Percentiles rank a stretch among this genome's conserved stretches.
phyloP scores from a whole-genome alignment of 2,113 vertebrate genomes.

The Acrocephalus kingi region DNA sequence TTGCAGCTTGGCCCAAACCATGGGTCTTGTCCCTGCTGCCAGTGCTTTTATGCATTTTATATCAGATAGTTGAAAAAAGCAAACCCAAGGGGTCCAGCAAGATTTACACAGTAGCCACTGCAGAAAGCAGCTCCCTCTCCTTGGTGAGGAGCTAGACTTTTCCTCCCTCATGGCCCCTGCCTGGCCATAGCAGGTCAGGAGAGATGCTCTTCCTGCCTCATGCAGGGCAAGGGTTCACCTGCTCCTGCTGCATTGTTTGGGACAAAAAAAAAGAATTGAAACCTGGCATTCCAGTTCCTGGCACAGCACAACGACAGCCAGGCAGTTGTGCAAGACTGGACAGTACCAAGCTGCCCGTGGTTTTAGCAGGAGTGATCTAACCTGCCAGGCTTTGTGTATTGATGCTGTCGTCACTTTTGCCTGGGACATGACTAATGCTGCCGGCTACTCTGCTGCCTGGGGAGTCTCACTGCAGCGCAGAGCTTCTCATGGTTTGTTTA shows the following conservation, averaged over 20 bases:
- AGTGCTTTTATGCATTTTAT: neutral
- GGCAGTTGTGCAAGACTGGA: slow-evolving; percentile 50
- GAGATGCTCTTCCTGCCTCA: neutral
- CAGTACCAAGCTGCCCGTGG: slow-evolving; percentile 13
- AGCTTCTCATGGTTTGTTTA: neutral
- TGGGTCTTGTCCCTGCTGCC: neutral
- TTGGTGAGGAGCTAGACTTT: neutral
- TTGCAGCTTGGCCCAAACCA: neutral
- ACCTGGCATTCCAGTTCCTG: slow-evolving; percentile 3
- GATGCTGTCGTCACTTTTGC: slow-evolving; percentile 13
- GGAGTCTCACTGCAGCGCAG: neutral
- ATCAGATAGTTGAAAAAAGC: neutral
- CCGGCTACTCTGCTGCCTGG: neutral
- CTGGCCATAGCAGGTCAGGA: neutral
- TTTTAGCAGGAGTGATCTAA: slow-evolving; percentile 28
- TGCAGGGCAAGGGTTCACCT: neutral
- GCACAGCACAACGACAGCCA: neutral
- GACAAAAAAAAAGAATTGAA: neutral
- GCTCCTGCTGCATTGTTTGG: neutral
- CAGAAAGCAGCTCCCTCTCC: neutral
- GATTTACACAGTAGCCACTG: neutral
- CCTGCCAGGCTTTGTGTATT: neutral
- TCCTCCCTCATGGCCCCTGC: neutral
- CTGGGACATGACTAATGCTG: neutral
- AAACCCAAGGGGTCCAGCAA: neutral